Base-by-base conservation (phyloP, 2,113 vertebrate species). In the Lepidothrix coronata region DNA sequence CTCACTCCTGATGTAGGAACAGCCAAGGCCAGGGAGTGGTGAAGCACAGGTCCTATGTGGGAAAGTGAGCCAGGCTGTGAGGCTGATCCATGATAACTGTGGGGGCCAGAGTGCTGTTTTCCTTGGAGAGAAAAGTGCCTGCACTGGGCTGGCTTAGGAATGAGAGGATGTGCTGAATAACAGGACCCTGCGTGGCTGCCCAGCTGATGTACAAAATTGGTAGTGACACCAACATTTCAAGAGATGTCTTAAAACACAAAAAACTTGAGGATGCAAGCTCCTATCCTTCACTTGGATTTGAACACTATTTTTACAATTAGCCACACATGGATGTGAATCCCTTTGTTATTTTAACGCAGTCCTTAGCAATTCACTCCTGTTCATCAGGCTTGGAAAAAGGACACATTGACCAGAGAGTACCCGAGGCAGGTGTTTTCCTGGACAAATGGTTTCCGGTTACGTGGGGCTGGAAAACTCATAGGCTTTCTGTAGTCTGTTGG, bases 341-440 rank as follows among this genome's bases (percentile, higher is more conserved):
- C 8, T 20, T 51, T 1, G 0, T 39, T 63, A 19, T 1, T 0
- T 49, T 51, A 27, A 31, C 13, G 33, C 5, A 63, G 21, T 22
- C 28, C 33, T 65, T 59, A 48, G 31, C 19, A 27, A 49, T 35
- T 44, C 27, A 18, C 8, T 37, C 31, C 27, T 54, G 31, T 31
- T 80, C 41, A 61, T 17, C 0, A 0, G 57, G 52, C 57, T 65
- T 73, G 41, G 11, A 21, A 58, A 66, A 68, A 70, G 24, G 21
- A 31, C 37, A 17, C 6, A 6, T 23, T 4, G 3, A 44, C 41
- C 43, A 9, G 7, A 46, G 2, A 35, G 12, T 43, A 44, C 43
- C 20, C 8, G 31, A 54, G 70, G 31, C 37, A 74, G 70, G 51
- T 62, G 18, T 31, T 88, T 82, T 75, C 17, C 57, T 83, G 54